Evolutionary conservation across 2,113 vertebrate genomes (phyloP), one percentile per base, ranked within the genome.

Genomic region (Synchiropus splendidus): DNA sequence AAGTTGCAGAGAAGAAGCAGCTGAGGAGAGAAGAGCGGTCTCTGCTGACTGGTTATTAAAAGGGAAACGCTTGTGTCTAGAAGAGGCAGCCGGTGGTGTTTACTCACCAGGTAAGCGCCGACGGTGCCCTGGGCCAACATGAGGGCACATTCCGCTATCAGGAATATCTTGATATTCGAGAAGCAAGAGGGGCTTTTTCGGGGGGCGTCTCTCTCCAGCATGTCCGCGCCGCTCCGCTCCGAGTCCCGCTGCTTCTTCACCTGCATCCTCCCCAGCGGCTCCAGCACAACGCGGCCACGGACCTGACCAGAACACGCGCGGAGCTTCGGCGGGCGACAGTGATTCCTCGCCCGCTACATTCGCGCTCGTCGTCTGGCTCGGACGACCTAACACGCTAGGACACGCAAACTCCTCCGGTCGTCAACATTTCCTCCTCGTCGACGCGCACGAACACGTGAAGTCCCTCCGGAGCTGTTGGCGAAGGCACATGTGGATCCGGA

Each of bases 61-160:
- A n/a, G n/a, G n/a, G n/a, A n/a, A n/a, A n/a, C n/a, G n/a, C n/a
- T 27, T 27, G 21, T 8, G 21, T 27, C 8, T 8, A 27, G 21
- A 8, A 27, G n/a, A n/a, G n/a, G 21, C 21, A 4, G 4, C 21
- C 4, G 4, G 21, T 27, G 4, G 21, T 8, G 21, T 27, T 27
- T 8, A 89, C 94, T 97, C 79, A 98, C 94, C 93, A 98, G 89
- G 85, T 98, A 98, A 11, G 94, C 92, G 68, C 93, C 93, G 44
- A 97, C 92, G 11, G 94, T 98, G 74, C 92, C 93, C 80, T 98
- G 94, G 12, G 94, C 94, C 86, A 98, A 72, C 93, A 98, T 92
- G 66, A 98, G 83, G 9, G 92, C 93, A 75, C 94, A 97, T 83
- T 98, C 92, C 61, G 94, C 89, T 60, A 95, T 84, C 70, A 98